These are phyloP conservation scores for Ictalurus punctatus DNA, from an alignment of 2,113 vertebrate species.

Conservation along the genomic window DNA sequence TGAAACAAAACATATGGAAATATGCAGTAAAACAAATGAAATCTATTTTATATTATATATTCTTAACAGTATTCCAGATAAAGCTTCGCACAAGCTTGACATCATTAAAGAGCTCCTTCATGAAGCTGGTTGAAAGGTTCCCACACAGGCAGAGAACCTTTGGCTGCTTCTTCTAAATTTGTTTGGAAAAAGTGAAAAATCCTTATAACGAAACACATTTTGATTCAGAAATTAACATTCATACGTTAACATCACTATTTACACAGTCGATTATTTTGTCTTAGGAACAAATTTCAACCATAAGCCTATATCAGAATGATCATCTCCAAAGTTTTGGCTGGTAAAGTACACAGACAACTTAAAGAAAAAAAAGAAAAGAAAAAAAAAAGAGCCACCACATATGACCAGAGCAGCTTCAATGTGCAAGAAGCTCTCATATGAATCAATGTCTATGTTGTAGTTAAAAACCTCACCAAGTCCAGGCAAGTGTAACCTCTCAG, in stretches of 20 bases:
- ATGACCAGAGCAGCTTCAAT: background rate
- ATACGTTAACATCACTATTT: background rate
- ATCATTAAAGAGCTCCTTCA: background rate
- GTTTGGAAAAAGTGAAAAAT: background rate
- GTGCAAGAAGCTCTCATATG: background rate
- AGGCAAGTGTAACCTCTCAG: slow-evolving; percentile 54
- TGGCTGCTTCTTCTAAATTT: background rate
- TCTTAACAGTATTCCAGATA: background rate
- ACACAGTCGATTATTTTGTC: background rate
- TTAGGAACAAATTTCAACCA: background rate
- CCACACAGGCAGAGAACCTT: background rate
- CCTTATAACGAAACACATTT: background rate
- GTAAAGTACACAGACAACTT: background rate
- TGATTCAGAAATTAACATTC: background rate
- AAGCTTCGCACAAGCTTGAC: background rate
- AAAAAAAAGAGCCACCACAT: background rate
- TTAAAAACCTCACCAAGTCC: slow-evolving; percentile 49
- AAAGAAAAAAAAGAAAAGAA: background rate
- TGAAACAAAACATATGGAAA: too few relatives aligned
- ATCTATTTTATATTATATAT: background rate
- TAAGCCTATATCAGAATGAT: background rate
- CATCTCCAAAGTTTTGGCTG: background rate
- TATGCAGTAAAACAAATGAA: background rate
- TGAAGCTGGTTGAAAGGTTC: background rate
- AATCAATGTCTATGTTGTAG: slow-evolving; percentile 28